Percentiles rank a stretch among this genome's conserved stretches.
phyloP scores from a whole-genome alignment of 2,113 vertebrate genomes.

The Hassar affinis region DNA sequence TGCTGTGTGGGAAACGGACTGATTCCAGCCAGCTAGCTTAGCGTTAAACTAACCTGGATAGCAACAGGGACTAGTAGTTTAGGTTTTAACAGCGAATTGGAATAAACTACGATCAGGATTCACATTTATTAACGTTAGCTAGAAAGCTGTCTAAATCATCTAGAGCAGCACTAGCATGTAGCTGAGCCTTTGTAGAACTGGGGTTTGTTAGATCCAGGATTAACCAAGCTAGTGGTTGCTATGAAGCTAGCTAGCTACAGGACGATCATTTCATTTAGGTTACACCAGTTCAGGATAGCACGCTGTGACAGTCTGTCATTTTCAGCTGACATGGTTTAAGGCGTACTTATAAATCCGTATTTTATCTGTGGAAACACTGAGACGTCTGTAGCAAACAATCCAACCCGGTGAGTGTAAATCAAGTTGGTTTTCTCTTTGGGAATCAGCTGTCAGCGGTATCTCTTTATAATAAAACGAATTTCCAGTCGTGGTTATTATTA shows the following conservation, averaged over 20 bases:
- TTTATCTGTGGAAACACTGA: not conserved
- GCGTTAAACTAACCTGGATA: not conserved
- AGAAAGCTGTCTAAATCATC: not conserved
- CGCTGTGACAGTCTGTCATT: not conserved
- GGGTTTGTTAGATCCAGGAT: not conserved
- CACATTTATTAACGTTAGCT: no score
- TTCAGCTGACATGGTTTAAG: not conserved
- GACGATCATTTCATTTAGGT: not conserved
- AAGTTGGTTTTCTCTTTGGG: not conserved
- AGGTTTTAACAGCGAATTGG: not conserved
- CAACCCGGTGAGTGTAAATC: not conserved
- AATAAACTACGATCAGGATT: not conserved
- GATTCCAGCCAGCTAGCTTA: conserved; percentile 1
- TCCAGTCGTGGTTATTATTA: not conserved
- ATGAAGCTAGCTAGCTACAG: not conserved
- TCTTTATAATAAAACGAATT: not conserved
- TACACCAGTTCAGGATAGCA: not conserved
- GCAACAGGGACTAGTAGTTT: not conserved
- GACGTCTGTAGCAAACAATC: not conserved
- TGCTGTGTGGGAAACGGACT: not conserved
- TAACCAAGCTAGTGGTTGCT: not conserved
- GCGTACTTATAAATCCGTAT: no score
- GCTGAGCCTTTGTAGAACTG: not conserved
- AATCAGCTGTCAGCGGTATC: conserved; percentile 1
- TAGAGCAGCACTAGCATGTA: not conserved